Base-by-base conservation (phyloP, 1,140 invertebrate species). In the Maconellicoccus hirsutus region DNA sequence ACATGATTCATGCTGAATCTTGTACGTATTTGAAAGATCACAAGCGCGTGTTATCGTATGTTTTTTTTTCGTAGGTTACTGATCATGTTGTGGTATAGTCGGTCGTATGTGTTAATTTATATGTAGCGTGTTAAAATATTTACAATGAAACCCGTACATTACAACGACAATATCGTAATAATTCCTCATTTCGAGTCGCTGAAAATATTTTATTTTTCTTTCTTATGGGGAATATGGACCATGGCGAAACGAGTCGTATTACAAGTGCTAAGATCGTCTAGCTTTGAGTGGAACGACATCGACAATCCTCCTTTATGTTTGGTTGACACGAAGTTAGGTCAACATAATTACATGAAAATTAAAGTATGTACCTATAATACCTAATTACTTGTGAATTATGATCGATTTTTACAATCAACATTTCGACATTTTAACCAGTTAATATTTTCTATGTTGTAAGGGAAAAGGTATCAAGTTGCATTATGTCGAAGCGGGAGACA, bases 381-480 rank as follows among this genome's bases (percentile, higher is more conserved):
- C n/a, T n/a, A n/a, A n/a, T n/a, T n/a, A n/a, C n/a, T n/a, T n/a
- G n/a, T n/a, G n/a, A n/a, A n/a, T n/a, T n/a, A 73, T n/a, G n/a
- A n/a, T n/a, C n/a, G n/a, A n/a, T n/a, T n/a, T n/a, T n/a, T n/a
- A n/a, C n/a, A n/a, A n/a, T n/a, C n/a, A 63, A 72, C 66, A 73
- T 73, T 63, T 61, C 72, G 61, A 23, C n/a, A 66, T 66, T 66
- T 29, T 33, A 33, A 33, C 29, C 29, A 12, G 29, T 33, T 12
- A 12, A 63, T 22, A 21, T 22, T 71, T 59, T 19, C 70, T 16
- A 16, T 42, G 3, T 71, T 73, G 72, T 76, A 72, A 75, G 72
- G 81, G 82, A 63, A 75, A 90, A 87, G 83, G 84, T 25, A 81
- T 87, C 16, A 89, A 88, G 79, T 83, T 91, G 26, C 89, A 91